Percentiles rank a stretch among this genome's conserved stretches.
These are phyloP conservation scores for Phocides pigmalion DNA, from an alignment of 1,140 invertebrate genomes.

Conservation along the genomic window DNA sequence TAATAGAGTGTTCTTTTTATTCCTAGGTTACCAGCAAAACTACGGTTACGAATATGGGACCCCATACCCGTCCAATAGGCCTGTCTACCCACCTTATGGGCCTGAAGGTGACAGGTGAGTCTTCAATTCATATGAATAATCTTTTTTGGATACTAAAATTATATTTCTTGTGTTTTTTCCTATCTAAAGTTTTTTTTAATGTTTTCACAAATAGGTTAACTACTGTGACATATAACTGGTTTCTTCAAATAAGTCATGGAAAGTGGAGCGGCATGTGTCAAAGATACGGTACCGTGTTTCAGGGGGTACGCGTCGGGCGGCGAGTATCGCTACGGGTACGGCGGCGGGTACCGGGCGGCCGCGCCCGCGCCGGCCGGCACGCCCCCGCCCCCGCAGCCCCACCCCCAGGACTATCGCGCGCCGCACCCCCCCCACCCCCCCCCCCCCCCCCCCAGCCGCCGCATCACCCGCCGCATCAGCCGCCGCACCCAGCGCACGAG, in stretches of 20 bases:
- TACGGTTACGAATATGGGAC: conserved; percentile 87
- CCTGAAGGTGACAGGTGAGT: conserved; percentile 88
- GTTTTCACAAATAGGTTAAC: no score
- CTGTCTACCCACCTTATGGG: conserved; percentile 90
- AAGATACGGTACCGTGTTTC: conserved; percentile 8
- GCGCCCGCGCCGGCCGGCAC: conserved; percentile 74
- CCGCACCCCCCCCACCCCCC: conserved; percentile 57
- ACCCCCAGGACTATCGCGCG: conserved; percentile 87
- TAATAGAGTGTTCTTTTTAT: no score
- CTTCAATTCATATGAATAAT: neutral
- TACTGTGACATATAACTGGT: no score
- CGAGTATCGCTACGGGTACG: conserved; percentile 82
- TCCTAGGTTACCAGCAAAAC: conserved; percentile 82
- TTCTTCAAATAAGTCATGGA: no score
- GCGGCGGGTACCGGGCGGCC: conserved; percentile 65
- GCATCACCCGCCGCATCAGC: conserved; percentile 46
- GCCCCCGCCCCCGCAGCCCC: conserved; percentile 84
- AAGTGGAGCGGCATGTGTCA: no score
- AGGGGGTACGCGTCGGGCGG: conserved; percentile 65
- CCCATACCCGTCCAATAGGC: conserved; percentile 87
- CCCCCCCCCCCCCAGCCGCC: neutral
- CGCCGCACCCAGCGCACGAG: conserved; percentile 50
- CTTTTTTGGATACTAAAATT: no score
- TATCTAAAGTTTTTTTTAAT: no score
- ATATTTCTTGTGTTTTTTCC: no score